Evolutionary conservation across 1,140 invertebrate genomes (phyloP), one percentile per base, ranked within the genome.

Genomic region (Drosophila pruinosa): DNA sequence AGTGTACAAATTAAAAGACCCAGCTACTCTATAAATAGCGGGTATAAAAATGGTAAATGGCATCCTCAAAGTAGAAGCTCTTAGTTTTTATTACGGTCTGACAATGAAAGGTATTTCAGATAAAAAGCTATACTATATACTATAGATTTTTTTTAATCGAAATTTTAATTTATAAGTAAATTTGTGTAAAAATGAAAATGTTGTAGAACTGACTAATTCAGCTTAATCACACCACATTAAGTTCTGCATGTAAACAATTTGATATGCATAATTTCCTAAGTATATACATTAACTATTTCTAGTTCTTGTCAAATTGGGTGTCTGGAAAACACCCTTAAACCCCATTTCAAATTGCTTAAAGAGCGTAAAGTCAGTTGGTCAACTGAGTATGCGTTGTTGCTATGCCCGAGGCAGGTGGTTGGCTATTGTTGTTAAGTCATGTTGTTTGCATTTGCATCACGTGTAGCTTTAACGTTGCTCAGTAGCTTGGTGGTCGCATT

Each of bases 21-120:
- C n/a, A n/a, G n/a, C n/a, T n/a, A n/a, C n/a, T n/a, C n/a, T n/a
- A n/a, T n/a, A n/a, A n/a, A n/a, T n/a, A n/a, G n/a, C n/a, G n/a
- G n/a, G n/a, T n/a, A n/a, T n/a, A 43, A 62, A 71, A 57, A 71
- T 41, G 22, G 31, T 15, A 54, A 22, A 64, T 50, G 50, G 38
- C 41, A 64, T 52, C 31, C 12, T 59, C 64, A 61, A 61, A 81
- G 14, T 22, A 62, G 45, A 59, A 64, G 69, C 69, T 48, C 21
- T 58, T 47, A 47, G 56, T 36, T 36, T 34, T 68, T 24, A 41
- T 12, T 43, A 45, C 22, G 14, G 41, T n/a, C 12, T 3, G 3
- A 38, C 26, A 47, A 24, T 17, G 41, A 28, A n/a, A n/a, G n/a
- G n/a, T n/a, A n/a, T n/a, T 12, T 17, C 8, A 4, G 10, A 10